phyloP scores from a whole-genome alignment of 2,113 vertebrate genomes.

The Antechinus flavipes region DNA sequence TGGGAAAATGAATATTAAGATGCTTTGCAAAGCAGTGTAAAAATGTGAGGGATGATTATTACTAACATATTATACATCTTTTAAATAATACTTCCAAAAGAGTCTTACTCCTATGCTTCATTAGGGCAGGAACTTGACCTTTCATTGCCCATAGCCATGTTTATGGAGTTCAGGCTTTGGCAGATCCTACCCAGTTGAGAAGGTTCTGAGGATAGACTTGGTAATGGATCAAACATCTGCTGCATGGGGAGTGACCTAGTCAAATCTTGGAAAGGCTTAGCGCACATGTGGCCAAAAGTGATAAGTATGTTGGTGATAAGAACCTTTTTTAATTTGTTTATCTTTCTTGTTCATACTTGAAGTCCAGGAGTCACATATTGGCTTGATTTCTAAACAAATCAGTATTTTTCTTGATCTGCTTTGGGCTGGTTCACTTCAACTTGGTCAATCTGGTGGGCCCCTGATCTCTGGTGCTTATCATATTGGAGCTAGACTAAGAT shows the following conservation, averaged over 20 bases:
- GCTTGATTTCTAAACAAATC: background rate
- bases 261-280: background rate
- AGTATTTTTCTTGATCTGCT: background rate
- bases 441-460: background rate
- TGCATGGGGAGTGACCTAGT: background rate
- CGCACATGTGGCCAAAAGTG: background rate
- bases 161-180: background rate
- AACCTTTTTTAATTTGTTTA: background rate
- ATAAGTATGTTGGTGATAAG: background rate
- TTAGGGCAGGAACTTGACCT: background rate
- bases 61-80: background rate
- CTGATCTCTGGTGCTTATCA: background rate
- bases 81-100: background rate
- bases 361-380: background rate
- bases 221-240: background rate
- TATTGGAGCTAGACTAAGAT: background rate
- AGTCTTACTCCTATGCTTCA: background rate
- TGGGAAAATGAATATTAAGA: background rate
- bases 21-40: background rate
- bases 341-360: background rate
- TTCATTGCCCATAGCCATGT: background rate
- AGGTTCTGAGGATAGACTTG: background rate
- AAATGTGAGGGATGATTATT: background rate
- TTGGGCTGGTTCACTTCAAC: background rate
- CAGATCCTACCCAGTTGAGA: background rate